Conservation (phyloP, 2,888 invertebrate species). For the Odontothrips loti region DNA sequence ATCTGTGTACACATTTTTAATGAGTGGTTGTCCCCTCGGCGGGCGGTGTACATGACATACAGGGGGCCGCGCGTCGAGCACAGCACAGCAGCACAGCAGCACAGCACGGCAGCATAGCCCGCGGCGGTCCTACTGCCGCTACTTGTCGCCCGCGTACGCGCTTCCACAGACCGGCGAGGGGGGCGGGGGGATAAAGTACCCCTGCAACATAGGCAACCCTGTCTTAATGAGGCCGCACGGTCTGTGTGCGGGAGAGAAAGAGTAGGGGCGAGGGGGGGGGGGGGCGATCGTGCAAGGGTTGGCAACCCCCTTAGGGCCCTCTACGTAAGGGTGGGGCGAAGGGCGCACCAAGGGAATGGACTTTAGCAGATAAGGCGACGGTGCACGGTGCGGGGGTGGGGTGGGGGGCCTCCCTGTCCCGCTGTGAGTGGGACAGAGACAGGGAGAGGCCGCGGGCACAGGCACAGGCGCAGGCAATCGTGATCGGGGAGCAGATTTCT, state of each 20-base stretch:
- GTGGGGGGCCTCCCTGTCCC: background rate
- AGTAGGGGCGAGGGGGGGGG: background rate
- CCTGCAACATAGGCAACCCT: conserved; percentile 2
- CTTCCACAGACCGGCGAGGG: too few species aligned
- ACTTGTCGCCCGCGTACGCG: too few species aligned
- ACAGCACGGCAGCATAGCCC: too few species aligned
- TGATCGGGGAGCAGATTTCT: conserved; percentile 7
- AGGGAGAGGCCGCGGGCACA: background rate
- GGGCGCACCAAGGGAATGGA: background rate
- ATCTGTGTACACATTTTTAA: too few species aligned
- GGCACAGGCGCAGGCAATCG: background rate
- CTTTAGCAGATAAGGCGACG: conserved; percentile 7
- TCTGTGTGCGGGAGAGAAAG: background rate
- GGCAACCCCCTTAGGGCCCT: conserved; percentile 2
- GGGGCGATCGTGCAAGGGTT: background rate
- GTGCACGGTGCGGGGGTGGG: background rate
- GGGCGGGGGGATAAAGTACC: too few species aligned
- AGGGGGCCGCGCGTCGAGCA: too few species aligned
- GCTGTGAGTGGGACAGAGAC: background rate
- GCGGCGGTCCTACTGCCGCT: too few species aligned
- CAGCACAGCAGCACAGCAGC: too few species aligned
- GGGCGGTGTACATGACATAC: too few species aligned
- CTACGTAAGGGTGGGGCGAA: background rate
- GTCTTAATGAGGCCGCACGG: background rate
- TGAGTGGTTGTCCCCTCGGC: too few species aligned